These are phyloP conservation scores for Pachycephus smyrnensis DNA, from an alignment of 2,888 invertebrate species.

Conservation along the genomic window DNA sequence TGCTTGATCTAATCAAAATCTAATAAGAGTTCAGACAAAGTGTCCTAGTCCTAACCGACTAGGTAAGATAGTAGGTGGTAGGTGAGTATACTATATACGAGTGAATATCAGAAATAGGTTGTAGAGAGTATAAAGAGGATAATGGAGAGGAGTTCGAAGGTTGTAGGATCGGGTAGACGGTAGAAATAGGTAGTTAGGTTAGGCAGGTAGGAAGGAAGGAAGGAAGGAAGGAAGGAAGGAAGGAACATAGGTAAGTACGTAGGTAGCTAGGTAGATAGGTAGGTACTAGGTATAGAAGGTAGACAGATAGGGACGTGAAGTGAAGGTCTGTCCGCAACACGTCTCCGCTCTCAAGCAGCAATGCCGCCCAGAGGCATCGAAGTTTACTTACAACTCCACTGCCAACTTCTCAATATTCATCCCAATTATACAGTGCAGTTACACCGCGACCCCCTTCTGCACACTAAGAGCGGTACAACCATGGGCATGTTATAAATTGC, in stretches of 20 bases:
- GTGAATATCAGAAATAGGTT: neutral
- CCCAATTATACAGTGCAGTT: slow-evolving; percentile 58
- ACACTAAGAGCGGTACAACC: neutral
- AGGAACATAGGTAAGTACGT: too few species aligned
- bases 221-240: too few species aligned
- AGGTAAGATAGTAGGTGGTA: neutral
- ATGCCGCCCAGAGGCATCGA: slow-evolving; percentile 62
- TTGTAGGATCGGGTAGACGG: neutral
- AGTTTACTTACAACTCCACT: slow-evolving; percentile 67
- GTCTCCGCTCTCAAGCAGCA: slow-evolving; percentile 66
- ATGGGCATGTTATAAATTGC: neutral
- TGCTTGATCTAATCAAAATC: neutral
- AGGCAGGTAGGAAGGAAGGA: neutral
- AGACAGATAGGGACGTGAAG: slow-evolving; percentile 21
- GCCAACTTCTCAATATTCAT: slow-evolving; percentile 67
- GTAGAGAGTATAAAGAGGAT: neutral
- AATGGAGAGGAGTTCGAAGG: neutral
- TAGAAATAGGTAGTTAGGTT: neutral
- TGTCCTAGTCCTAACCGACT: neutral
- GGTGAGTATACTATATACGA: neutral
- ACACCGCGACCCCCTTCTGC: neutral
- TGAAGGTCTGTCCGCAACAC: slow-evolving; percentile 65
- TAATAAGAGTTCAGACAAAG: neutral
- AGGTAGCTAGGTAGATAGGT: neutral
- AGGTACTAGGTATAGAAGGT: neutral